Evolutionary conservation across 2,888 invertebrate species (phyloP).

Genomic region (Drosophila kanekoi): DNA sequence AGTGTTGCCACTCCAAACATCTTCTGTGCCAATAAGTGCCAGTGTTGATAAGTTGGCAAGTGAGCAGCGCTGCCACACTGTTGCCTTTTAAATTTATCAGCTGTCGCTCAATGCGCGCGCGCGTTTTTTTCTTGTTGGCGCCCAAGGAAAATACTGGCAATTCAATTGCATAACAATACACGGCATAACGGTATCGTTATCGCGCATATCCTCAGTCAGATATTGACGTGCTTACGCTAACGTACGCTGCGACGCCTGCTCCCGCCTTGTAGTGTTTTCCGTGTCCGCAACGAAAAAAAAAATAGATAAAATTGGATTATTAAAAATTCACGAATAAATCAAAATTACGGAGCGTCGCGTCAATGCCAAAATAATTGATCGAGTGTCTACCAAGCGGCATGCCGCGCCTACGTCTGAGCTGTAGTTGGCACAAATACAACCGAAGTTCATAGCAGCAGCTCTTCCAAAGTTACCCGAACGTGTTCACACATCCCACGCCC

Average conservation of each 20-base stretch:
- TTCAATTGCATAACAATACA: constrained; percentile 75
- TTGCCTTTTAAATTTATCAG: constrained; percentile 35
- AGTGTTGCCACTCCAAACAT: constrained; percentile 35
- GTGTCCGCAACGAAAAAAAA: constrained; percentile 23
- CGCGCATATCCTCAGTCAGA: constrained; percentile 69
- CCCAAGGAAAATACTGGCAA: constrained; percentile 64
- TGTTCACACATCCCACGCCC: constrained; percentile 43
- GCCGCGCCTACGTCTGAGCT: constrained; percentile 53
- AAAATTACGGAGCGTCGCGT: constrained; percentile 30
- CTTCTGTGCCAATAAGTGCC: too few species aligned
- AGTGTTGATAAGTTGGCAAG: constrained; percentile 29
- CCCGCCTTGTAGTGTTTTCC: constrained; percentile 38
- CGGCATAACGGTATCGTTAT: constrained; percentile 75
- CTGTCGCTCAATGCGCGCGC: constrained; percentile 60
- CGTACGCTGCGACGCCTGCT: constrained; percentile 48
- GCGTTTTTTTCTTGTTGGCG: constrained; percentile 57
- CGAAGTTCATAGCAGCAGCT: constrained; percentile 67
- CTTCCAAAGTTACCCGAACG: constrained; percentile 47
- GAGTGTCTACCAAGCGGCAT: constrained; percentile 40
- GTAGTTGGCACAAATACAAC: constrained; percentile 25
- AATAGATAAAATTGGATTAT: constrained; percentile 27
- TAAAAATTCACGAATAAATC: constrained; percentile 43
- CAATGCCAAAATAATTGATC: constrained; percentile 63
- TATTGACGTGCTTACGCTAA: constrained; percentile 72
- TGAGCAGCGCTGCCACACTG: constrained; percentile 5